Evolutionary conservation across 37 sponge, comb jelly and placozoan genomes (phyloP).

Genomic region (Chondrilla cf. caribensis): DNA sequence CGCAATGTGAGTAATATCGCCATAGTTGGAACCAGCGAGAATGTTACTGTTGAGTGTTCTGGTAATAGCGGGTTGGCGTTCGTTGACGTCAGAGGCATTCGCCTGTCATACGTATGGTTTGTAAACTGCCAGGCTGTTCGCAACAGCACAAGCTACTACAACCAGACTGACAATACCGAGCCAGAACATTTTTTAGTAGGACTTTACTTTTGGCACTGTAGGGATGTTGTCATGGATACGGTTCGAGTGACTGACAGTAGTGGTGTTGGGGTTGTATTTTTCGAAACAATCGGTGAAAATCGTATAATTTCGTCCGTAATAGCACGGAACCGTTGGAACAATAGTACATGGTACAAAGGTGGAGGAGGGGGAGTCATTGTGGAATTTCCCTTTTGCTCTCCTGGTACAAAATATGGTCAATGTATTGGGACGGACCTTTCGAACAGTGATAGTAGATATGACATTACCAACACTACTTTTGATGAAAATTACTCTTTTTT

Average conservation of each 20-base stretch:
- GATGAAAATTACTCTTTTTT: constrained; percentile 14
- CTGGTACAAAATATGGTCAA: constrained; percentile 28
- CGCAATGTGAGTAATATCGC: neutral
- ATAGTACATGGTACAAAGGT: neutral
- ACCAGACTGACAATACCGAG: neutral
- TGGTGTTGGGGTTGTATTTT: constrained; percentile 42
- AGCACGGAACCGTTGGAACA: neutral
- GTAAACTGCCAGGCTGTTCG: neutral
- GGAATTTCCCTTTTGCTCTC: constrained; percentile 43
- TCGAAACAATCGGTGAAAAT: constrained; percentile 32
- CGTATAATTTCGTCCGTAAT: constrained; percentile 22
- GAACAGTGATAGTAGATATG: neutral
- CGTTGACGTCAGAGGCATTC: neutral
- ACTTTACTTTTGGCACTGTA: constrained; percentile 35
- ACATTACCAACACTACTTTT: constrained; percentile 33
- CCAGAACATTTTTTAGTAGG: constrained; percentile 6
- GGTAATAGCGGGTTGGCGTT: constrained; percentile 26
- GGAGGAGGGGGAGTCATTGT: constrained; percentile 47
- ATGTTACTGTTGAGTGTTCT: neutral
- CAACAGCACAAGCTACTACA: neutral
- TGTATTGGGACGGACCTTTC: neutral
- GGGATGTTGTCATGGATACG: constrained; percentile 8
- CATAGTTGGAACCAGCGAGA: neutral
- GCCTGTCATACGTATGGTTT: constrained; percentile 17
- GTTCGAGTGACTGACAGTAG: neutral